Evolutionary conservation across 2,113 vertebrate species (phyloP).

Genomic region (Pachypanchax playfairii): DNA sequence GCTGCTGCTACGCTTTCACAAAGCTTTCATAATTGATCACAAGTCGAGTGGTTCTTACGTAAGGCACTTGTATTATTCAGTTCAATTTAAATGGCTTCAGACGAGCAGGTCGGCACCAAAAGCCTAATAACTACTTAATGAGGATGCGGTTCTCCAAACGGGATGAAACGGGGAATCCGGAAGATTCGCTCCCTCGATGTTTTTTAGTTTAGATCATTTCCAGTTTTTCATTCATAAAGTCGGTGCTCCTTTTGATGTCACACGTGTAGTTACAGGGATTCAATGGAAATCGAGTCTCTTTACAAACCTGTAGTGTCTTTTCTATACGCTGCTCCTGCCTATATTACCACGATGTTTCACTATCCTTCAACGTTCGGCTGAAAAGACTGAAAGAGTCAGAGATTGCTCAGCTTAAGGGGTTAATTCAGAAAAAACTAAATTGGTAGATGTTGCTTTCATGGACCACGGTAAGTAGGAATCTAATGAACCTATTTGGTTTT

Average conservation of each 20-base stretch:
- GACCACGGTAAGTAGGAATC: slow-evolving; percentile 18
- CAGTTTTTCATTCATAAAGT: not conserved
- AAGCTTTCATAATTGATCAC: slow-evolving; percentile 74
- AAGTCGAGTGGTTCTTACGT: slow-evolving; percentile 66
- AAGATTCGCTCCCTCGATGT: not conserved
- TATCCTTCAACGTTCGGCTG: slow-evolving; percentile 39
- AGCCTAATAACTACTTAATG: slow-evolving; percentile 55
- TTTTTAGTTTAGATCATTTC: not conserved
- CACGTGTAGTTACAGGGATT: not conserved
- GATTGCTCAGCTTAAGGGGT: slow-evolving; percentile 28
- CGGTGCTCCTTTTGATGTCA: not conserved
- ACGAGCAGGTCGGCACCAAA: slow-evolving; percentile 43
- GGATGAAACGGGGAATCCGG: slow-evolving; percentile 10
- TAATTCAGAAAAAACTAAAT: slow-evolving; percentile 29
- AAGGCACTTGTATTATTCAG: slow-evolving; percentile 72
- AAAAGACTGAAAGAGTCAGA: slow-evolving; percentile 30
- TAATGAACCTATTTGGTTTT: slow-evolving; percentile 34
- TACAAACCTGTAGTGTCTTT: slow-evolving; percentile 14
- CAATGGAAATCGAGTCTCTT: slow-evolving; percentile 7
- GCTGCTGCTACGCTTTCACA: slow-evolving; percentile 52
- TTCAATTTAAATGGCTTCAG: slow-evolving; percentile 65
- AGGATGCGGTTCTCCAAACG: slow-evolving; percentile 17
- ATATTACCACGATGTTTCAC: slow-evolving; percentile 23
- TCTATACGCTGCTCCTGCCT: slow-evolving; percentile 26
- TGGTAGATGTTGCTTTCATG: slow-evolving; percentile 23